Evolutionary conservation across 2,888 invertebrate species (phyloP).

Genomic region (Psylliodes chrysocephalus): DNA sequence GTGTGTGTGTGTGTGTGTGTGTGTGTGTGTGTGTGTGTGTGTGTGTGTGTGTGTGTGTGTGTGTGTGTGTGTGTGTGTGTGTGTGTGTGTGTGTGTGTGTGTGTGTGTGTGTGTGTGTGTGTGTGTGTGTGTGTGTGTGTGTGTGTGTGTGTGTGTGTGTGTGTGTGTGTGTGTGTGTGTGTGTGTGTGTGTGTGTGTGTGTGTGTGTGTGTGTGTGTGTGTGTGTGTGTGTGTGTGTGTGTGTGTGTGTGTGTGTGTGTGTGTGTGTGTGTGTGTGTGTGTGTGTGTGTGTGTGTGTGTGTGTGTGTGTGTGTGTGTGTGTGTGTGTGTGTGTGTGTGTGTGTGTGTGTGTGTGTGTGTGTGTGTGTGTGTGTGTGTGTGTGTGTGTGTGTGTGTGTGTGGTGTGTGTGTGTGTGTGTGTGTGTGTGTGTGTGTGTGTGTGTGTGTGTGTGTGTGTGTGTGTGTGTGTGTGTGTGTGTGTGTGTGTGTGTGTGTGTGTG

Average conservation of each 20-base stretch:
- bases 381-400: conserved; percentile 6
- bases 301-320: conserved; percentile 8
- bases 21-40: conserved; percentile 10
- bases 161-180: conserved; percentile 10
- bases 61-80: conserved; percentile 10
- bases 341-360: conserved; percentile 3
- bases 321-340: conserved; percentile 5
- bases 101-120: conserved; percentile 10
- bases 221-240: conserved; percentile 11
- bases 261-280: conserved; percentile 8
- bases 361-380: conserved; percentile 6
- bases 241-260: conserved; percentile 10
- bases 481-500: no score
- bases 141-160: conserved; percentile 10
- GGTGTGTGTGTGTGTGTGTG: no score
- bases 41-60: conserved; percentile 10
- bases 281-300: conserved; percentile 10
- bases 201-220: conserved; percentile 8
- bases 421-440: no score
- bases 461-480: no score
- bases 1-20: conserved; percentile 10
- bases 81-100: conserved; percentile 10
- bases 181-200: conserved; percentile 10
- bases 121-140: conserved; percentile 10
- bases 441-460: no score